Evolutionary conservation across 2,888 invertebrate species (phyloP).

Genomic region (Lithodes maja): DNA sequence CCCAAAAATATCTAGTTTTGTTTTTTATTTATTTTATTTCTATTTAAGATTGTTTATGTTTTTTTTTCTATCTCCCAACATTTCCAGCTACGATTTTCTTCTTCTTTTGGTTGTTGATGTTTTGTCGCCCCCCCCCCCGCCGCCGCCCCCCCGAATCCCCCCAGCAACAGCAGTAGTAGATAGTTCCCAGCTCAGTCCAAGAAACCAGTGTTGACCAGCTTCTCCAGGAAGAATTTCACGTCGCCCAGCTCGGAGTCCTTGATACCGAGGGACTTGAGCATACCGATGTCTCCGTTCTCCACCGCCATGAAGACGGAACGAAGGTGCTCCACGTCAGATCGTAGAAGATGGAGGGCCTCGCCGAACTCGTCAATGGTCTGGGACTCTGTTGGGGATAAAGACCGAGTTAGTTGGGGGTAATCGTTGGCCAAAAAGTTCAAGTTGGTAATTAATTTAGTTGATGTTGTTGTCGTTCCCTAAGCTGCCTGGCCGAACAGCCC

Average conservation of each 20-base stretch:
- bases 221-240: slow-evolving; percentile 96
- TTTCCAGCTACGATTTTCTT: background rate
- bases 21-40: background rate
- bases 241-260: slow-evolving; percentile 96
- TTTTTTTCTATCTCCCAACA: background rate
- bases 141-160: background rate
- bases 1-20: no score
- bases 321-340: slow-evolving; percentile 88
- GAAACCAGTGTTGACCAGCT: slow-evolving; percentile 95
- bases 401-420: background rate
- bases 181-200: slow-evolving; percentile 80
- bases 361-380: slow-evolving; percentile 97
- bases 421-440: no score
- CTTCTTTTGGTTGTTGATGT: background rate
- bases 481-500: no score
- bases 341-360: slow-evolving; percentile 88
- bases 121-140: background rate
- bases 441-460: no score
- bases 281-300: slow-evolving; percentile 94
- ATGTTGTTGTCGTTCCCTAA: no score
- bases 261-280: slow-evolving; percentile 94
- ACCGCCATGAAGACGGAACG: slow-evolving; percentile 97
- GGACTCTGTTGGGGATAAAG: slow-evolving; percentile 82
- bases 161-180: background rate
- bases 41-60: background rate